Conservation (phyloP, 2,888 invertebrate species). For the Hofmannophila pseudospretella region DNA sequence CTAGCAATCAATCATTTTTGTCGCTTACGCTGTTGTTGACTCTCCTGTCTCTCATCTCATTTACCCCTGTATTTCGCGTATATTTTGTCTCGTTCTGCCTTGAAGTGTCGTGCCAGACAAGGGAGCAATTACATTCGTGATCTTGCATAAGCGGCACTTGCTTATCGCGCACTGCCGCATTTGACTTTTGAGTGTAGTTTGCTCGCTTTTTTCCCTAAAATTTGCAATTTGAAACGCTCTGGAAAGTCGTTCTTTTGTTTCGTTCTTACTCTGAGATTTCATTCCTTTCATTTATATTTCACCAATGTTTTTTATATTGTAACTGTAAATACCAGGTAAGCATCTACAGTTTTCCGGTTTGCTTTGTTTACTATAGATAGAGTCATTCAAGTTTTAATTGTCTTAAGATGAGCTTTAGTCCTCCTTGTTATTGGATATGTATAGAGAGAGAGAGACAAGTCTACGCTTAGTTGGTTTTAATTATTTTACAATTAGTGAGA, state of each 20-base stretch:
- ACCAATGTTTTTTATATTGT: neutral
- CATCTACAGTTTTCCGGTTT: too few species aligned
- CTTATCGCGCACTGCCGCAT: slow-evolving; percentile 74
- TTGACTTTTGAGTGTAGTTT: slow-evolving; percentile 71
- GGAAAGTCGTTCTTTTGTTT: slow-evolving; percentile 36
- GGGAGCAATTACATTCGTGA: slow-evolving; percentile 80
- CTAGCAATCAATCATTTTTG: slow-evolving; percentile 78
- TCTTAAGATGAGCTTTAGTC: neutral
- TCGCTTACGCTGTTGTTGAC: slow-evolving; percentile 70
- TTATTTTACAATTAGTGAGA: slow-evolving; percentile 54
- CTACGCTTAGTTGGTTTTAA: slow-evolving; percentile 47
- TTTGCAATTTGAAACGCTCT: slow-evolving; percentile 73
- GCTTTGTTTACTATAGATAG: too few species aligned
- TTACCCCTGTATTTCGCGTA: slow-evolving; percentile 32
- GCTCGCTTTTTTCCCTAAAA: slow-evolving; percentile 67
- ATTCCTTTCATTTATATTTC: slow-evolving; percentile 4
- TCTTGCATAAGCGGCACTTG: slow-evolving; percentile 79
- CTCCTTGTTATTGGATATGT: slow-evolving; percentile 24
- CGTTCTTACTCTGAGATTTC: slow-evolving; percentile 7
- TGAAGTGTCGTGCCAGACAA: slow-evolving; percentile 76
- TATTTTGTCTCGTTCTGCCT: slow-evolving; percentile 60
- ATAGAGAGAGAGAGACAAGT: slow-evolving; percentile 29
- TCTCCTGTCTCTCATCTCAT: slow-evolving; percentile 44
- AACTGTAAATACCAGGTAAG: too few species aligned
- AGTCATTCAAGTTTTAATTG: neutral